Evolutionary conservation across 2,888 invertebrate species (phyloP), one percentile per base, ranked within the genome.

Genomic region (Liposcelis brunnea): DNA sequence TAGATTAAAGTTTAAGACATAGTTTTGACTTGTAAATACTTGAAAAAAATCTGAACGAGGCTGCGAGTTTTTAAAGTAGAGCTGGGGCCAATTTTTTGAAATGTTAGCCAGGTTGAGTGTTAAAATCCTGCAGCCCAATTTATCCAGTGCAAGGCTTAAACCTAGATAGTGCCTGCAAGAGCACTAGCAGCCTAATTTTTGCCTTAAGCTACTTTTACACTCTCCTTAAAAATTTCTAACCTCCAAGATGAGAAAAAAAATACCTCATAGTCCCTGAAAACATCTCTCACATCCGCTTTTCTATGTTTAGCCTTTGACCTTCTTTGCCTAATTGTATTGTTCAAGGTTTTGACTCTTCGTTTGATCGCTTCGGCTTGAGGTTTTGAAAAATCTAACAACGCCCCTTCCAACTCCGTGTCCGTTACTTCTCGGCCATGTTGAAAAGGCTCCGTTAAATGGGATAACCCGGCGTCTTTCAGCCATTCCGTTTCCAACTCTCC

Each of bases 201-300:
- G n/a, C n/a, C n/a, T n/a, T n/a, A n/a, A n/a, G n/a, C n/a, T n/a
- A n/a, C n/a, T n/a, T n/a, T n/a, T n/a, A n/a, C n/a, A n/a, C n/a
- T n/a, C n/a, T n/a, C n/a, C n/a, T n/a, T n/a, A n/a, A n/a, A n/a
- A n/a, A n/a, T n/a, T n/a, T n/a, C n/a, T n/a, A n/a, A n/a, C n/a
- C n/a, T n/a, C n/a, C n/a, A n/a, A n/a, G n/a, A n/a, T n/a, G 33
- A 19, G 8, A n/a, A 36, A 2, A 32, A 42, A 16, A 43, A 33
- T 57, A 83, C 84, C 72, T 85, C 85, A 52, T 79, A 70, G 64
- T 84, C 83, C 61, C 81, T 75, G 58, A 85, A 80, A 43, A 87
- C 80, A 63, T 86, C 84, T 54, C 86, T 66, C 49, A 86, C 82
- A 59, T 87, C 86, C 11, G 81, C 80, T 55, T 80, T 79, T 49